Evolutionary conservation across 2,888 invertebrate species (phyloP).

Genomic region (Epiblema foenella): DNA sequence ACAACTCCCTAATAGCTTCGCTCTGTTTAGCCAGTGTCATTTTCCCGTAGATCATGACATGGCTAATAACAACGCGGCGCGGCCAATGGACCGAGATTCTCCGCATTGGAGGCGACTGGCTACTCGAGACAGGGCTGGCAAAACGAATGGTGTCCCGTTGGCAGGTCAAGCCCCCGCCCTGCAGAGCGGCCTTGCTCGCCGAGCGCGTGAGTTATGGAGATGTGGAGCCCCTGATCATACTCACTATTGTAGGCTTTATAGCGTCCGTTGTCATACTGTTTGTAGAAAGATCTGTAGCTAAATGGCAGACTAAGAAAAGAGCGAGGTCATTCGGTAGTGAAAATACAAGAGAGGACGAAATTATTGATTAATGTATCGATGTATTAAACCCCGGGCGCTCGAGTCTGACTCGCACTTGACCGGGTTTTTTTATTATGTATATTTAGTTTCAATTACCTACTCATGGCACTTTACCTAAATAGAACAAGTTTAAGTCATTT

Average conservation of each 20-base stretch:
- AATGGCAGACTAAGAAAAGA: constrained; percentile 46
- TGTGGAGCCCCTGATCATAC: constrained; percentile 59
- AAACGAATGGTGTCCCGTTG: constrained; percentile 59
- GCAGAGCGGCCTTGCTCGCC: constrained; percentile 68
- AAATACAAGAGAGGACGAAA: constrained; percentile 1
- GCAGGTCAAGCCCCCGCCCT: constrained; percentile 61
- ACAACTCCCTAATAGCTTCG: too few species aligned
- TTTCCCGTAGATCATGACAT: constrained; percentile 58
- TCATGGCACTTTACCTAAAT: too few species aligned
- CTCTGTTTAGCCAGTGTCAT: neutral
- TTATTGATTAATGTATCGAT: neutral
- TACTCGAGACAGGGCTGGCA: constrained; percentile 66
- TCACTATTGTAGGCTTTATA: constrained; percentile 57
- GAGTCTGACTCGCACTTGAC: too few species aligned
- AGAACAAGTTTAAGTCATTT: too few species aligned
- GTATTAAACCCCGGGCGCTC: neutral
- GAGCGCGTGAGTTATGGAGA: constrained; percentile 72
- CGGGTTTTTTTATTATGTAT: too few species aligned
- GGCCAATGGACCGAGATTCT: constrained; percentile 66
- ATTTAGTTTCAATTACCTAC: too few species aligned
- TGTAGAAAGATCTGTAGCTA: constrained; percentile 59
- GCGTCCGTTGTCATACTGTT: constrained; percentile 61
- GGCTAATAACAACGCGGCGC: constrained; percentile 60
- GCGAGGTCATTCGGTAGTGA: constrained; percentile 9
- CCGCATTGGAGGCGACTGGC: constrained; percentile 61